A percentile compares a stretch with the other conserved stretches of the same genome.
phyloP scores from a whole-genome alignment of 1,140 invertebrate genomes.

The Drosophila tani region DNA sequence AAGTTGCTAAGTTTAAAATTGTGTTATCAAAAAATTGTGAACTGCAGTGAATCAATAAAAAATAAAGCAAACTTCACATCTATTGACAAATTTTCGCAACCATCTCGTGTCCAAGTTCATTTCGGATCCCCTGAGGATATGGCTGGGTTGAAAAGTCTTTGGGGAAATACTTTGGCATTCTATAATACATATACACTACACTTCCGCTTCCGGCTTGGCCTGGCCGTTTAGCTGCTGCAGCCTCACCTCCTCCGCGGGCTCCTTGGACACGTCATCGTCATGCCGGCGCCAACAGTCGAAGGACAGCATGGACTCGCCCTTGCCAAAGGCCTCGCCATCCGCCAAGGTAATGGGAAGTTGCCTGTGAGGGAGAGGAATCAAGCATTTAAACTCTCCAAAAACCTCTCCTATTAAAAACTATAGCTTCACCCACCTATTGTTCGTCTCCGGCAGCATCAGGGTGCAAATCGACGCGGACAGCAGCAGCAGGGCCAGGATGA shows the following conservation, averaged over 20 bases:
- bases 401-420: no score
- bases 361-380: slow-evolving; percentile 41
- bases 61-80: slow-evolving; percentile 80
- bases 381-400: background rate
- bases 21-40: slow-evolving; percentile 69
- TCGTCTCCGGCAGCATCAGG: slow-evolving; percentile 64
- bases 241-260: slow-evolving; percentile 57
- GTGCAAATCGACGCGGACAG: slow-evolving; percentile 42
- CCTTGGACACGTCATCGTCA: slow-evolving; percentile 55
- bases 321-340: slow-evolving; percentile 68
- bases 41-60: slow-evolving; percentile 71
- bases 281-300: slow-evolving; percentile 85
- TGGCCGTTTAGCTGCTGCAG: slow-evolving; percentile 56
- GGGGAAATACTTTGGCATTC: slow-evolving; percentile 18
- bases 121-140: slow-evolving; percentile 9
- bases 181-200: background rate
- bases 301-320: slow-evolving; percentile 69
- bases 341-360: slow-evolving; percentile 67
- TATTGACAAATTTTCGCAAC: slow-evolving; percentile 67
- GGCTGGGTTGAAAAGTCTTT: slow-evolving; percentile 7
- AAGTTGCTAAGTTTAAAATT: slow-evolving; percentile 59
- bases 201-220: slow-evolving; percentile 33
- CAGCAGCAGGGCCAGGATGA: slow-evolving; percentile 54
- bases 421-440: slow-evolving; percentile 58
- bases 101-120: slow-evolving; percentile 40